Evolutionary conservation across 2,113 vertebrate species (phyloP).

Genomic region (Coreoperca whiteheadi): DNA sequence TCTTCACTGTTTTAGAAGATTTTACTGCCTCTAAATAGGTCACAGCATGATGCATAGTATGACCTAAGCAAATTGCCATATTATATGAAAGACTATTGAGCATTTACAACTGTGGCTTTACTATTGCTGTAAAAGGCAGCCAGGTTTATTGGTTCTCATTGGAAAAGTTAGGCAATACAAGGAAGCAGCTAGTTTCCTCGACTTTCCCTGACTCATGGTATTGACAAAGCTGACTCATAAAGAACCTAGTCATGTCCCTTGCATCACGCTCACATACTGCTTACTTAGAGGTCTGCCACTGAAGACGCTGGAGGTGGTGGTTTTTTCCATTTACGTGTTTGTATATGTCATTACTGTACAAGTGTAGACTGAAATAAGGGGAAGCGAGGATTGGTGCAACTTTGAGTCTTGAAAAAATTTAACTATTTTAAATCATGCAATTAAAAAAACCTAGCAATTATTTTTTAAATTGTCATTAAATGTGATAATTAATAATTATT

Average conservation of each 20-base stretch:
- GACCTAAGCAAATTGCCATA: background rate
- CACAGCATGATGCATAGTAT: background rate
- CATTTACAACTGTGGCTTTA: constrained; percentile 3
- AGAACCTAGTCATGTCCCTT: constrained; percentile 25
- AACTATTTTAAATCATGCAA: background rate
- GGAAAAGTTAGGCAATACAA: constrained; percentile 13
- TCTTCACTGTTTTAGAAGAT: background rate
- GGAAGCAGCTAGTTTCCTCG: constrained; percentile 76
- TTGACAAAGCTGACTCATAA: constrained; percentile 68
- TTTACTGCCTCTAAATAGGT: background rate
- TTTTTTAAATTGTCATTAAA: background rate
- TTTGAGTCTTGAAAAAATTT: background rate
- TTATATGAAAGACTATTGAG: background rate
- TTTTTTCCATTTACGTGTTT: background rate
- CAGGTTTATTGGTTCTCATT: background rate
- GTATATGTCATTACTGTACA: constrained; percentile 9
- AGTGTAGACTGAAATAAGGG: background rate
- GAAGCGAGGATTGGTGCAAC: background rate
- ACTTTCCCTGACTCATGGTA: constrained; percentile 40
- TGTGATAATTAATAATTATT: too few relatives aligned
- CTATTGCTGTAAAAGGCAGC: background rate
- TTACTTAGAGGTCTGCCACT: constrained; percentile 31
- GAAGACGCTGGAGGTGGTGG: background rate
- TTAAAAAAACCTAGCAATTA: background rate
- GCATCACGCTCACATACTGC: constrained; percentile 28